These are phyloP conservation scores for Ennomos quercinarius DNA, from an alignment of 2,888 invertebrate species.

Conservation along the genomic window DNA sequence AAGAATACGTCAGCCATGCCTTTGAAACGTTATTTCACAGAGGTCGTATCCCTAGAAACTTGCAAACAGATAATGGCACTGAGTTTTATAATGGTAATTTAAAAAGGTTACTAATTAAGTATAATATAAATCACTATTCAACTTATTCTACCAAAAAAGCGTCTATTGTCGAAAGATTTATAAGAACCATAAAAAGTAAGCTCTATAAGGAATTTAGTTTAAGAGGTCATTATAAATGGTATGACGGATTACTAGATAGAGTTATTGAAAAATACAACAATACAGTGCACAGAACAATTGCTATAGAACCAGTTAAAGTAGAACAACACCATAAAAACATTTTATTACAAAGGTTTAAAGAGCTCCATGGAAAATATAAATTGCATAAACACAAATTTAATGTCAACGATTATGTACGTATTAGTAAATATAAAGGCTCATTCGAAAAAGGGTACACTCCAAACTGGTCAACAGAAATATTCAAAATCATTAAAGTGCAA, in stretches of 20 bases:
- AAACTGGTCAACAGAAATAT: conserved; percentile 39
- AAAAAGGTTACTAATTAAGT: background rate
- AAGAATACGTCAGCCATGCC: conserved; percentile 2
- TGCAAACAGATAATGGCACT: conserved; percentile 6
- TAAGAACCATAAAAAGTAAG: conserved; percentile 8
- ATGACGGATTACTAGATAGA: background rate
- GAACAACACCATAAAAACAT: background rate
- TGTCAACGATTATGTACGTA: conserved; percentile 11
- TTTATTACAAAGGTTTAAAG: background rate
- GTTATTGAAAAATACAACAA: conserved; percentile 2
- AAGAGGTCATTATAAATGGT: conserved; percentile 1
- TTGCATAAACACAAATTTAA: conserved; percentile 6
- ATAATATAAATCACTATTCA: conserved; percentile 11
- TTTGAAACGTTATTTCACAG: background rate
- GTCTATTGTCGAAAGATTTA: conserved; percentile 33
- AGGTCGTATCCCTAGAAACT: background rate
- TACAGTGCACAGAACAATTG: conserved; percentile 6
- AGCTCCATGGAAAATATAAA: no score
- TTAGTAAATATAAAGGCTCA: conserved; percentile 33
- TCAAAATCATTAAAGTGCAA: conserved; percentile 10
- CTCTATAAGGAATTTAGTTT: background rate
- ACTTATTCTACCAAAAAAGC: conserved; percentile 20
- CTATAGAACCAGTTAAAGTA: conserved; percentile 1
- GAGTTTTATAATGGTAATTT: conserved; percentile 9
- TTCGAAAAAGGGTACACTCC: conserved; percentile 48